These are phyloP conservation scores for Elymnias hypermnestra DNA, from an alignment of 1,140 invertebrate species.

Conservation along the genomic window DNA sequence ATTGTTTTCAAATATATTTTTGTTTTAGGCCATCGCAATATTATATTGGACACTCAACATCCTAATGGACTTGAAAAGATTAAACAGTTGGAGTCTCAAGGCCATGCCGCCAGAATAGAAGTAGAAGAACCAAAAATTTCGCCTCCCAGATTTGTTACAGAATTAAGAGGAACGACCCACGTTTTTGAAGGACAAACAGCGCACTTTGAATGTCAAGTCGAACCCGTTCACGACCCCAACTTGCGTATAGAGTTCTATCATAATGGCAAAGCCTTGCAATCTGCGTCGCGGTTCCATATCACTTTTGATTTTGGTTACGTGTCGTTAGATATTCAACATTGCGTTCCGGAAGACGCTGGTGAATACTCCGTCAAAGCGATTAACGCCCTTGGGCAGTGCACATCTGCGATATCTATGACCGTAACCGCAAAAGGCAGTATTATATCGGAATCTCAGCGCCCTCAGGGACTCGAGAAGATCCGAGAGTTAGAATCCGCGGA, in stretches of 20 bases:
- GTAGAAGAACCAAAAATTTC: slow-evolving; percentile 86
- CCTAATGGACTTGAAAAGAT: slow-evolving; percentile 95
- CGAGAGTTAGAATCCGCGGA: slow-evolving; percentile 90
- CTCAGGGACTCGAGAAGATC: slow-evolving; percentile 96
- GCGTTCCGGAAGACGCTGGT: slow-evolving; percentile 95
- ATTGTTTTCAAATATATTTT: slow-evolving; percentile 36
- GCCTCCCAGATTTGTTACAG: slow-evolving; percentile 88
- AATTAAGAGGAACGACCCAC: slow-evolving; percentile 89
- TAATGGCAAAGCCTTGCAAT: slow-evolving; percentile 91
- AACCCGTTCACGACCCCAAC: slow-evolving; percentile 93
- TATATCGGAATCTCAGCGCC: slow-evolving; percentile 95
- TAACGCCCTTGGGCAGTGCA: slow-evolving; percentile 91
- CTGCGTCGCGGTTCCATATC: slow-evolving; percentile 92
- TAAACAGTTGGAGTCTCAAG: slow-evolving; percentile 90
- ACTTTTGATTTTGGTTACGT: slow-evolving; percentile 97
- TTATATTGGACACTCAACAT: slow-evolving; percentile 94
- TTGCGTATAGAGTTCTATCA: slow-evolving; percentile 94
- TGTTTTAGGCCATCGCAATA: slow-evolving; percentile 83
- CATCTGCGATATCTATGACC: slow-evolving; percentile 86
- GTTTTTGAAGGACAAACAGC: slow-evolving; percentile 91
- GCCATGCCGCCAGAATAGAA: slow-evolving; percentile 85
- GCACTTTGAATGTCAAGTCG: slow-evolving; percentile 94
- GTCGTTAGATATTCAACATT: slow-evolving; percentile 92
- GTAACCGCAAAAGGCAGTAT: slow-evolving; percentile 92
- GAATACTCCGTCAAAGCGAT: slow-evolving; percentile 93